Conservation (phyloP, 2,797 vertebrate genomes). For the Periophthalmus magnuspinnatus region DNA sequence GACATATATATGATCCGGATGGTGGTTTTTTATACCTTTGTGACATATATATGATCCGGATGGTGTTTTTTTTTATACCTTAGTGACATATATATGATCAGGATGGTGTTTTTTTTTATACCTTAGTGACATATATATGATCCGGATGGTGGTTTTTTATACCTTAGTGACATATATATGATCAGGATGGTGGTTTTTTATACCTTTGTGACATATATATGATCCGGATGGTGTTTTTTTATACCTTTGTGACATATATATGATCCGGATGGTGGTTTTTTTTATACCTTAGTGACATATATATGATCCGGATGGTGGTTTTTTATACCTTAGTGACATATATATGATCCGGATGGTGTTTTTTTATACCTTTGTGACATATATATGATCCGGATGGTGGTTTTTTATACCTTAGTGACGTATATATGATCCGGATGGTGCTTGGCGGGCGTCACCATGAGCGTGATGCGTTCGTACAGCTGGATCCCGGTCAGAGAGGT, state of each 20-base stretch:
- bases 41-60: too few species aligned
- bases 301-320: not conserved
- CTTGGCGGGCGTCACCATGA: slow-evolving; percentile 95
- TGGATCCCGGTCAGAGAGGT: slow-evolving; percentile 96
- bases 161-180: not conserved
- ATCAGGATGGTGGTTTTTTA: not conserved
- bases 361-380: too few species aligned
- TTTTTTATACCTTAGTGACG: slow-evolving; percentile 89
- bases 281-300: not conserved
- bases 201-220: not conserved
- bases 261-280: too few species aligned
- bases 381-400: too few species aligned
- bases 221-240: not conserved
- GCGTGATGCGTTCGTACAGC: slow-evolving; percentile 92
- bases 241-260: too few species aligned
- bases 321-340: not conserved
- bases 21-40: not conserved
- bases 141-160: not conserved
- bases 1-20: not conserved
- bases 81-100: too few species aligned
- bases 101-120: too few species aligned
- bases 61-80: too few species aligned
- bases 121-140: not conserved
- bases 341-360: too few species aligned
- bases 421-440: slow-evolving; percentile 97